Evolutionary conservation across 2,113 vertebrate species (phyloP), one percentile per base, ranked within the genome.

Genomic region (Pelvicachromis taeniatus): DNA sequence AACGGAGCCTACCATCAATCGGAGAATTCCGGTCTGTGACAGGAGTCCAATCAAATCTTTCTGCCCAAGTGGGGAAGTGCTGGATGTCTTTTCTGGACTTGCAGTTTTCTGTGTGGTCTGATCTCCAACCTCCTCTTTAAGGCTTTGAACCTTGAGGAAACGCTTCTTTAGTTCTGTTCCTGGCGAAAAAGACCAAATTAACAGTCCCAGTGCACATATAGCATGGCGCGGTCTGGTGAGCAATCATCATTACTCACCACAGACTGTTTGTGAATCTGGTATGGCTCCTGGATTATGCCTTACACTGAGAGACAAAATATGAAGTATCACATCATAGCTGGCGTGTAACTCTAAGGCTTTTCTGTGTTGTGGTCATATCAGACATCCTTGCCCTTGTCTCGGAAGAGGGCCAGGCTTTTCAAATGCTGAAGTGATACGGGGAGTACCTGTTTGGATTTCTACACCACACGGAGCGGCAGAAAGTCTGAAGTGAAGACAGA

Each of bases 21-120:
- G 33, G 90, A 92, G 23, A 87, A 94, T n/a, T 95, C 95, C 26
- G 58, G 91, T n/a, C 93, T 96, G 87, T 96, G 92, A 96, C 88
- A 21, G 81, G 4, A 82, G 9, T 77, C 61, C 75, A 14, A 3
- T 82, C 42, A 19, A 35, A 63, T 42, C 38, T 55, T 55, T 77
- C 5, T 17, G 31, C 14, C 5, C 68, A 50, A 50, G 42, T 14
- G 21, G 68, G 16, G 17, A 48, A 35, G 35, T 42, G 40, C 17
- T 19, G 38, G 35, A 29, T 48, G 48, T 33, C 26, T 10, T 85
- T 52, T 19, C 35, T 31, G 82, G 56, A 84, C 54, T 3, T 68
- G 5, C 4, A 16, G 38, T 55, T 70, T 77, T 77, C 61, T 3
- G 19, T 73, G 38, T 14, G 84, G 70, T 80, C 82, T 81, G 88